These are phyloP conservation scores for Mayetiola destructor DNA, from an alignment of 2,888 invertebrate species.

Conservation along the genomic window DNA sequence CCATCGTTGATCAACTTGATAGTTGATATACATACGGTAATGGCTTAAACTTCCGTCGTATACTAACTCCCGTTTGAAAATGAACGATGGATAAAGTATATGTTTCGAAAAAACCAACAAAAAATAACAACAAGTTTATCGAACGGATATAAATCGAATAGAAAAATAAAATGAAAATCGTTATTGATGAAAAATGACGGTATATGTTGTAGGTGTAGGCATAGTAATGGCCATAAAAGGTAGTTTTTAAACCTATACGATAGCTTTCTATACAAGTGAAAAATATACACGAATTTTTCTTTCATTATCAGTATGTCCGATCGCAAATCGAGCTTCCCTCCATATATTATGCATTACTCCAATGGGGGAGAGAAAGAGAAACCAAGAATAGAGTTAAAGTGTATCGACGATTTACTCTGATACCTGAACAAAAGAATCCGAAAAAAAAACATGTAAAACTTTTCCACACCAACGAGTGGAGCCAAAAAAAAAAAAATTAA, in stretches of 20 bases:
- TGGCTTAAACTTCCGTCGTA: background rate
- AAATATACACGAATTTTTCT: conserved; percentile 13
- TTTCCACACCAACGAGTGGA: too few relatives aligned
- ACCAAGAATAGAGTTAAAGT: background rate
- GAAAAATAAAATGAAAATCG: background rate
- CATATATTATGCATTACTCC: background rate
- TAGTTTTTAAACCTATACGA: background rate
- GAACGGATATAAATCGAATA: background rate
- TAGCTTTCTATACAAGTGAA: conserved; percentile 13
- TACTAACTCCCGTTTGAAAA: background rate
- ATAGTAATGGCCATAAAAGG: conserved; percentile 11
- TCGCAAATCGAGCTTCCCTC: background rate
- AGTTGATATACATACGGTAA: background rate
- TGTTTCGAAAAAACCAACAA: background rate
- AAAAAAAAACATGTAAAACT: too few relatives aligned
- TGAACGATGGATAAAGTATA: background rate
- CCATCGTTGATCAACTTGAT: conserved; percentile 5
- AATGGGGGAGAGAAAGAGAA: background rate
- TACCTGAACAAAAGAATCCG: background rate
- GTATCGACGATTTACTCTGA: too few relatives aligned
- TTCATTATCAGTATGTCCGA: conserved; percentile 1
- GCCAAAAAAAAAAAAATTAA: too few relatives aligned
- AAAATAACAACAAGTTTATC: background rate
- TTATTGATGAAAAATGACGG: conserved; percentile 1
- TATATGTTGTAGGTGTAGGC: too few relatives aligned